Conservation (phyloP, 1,140 invertebrate genomes). For the Danaus melanippus region DNA sequence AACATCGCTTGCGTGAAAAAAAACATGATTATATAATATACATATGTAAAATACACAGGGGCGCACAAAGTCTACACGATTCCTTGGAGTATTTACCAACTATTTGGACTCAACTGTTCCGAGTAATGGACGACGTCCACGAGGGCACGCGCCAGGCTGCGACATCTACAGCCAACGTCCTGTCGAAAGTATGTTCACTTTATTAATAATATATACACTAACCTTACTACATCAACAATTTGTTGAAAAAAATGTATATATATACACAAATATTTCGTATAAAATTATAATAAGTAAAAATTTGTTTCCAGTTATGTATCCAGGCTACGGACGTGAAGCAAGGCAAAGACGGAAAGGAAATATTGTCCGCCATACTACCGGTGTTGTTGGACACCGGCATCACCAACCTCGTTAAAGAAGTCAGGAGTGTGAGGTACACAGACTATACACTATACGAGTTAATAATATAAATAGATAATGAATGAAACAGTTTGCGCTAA, state of each 20-base stretch:
- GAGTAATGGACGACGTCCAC: constrained; percentile 95
- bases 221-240: too few species aligned
- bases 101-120: constrained; percentile 87
- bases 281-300: too few species aligned
- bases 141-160: constrained; percentile 89
- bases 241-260: too few species aligned
- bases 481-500: too few species aligned
- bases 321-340: constrained; percentile 82
- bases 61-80: constrained; percentile 50
- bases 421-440: constrained; percentile 80
- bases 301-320: constrained; percentile 76
- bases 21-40: too few species aligned
- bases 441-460: constrained; percentile 6
- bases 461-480: not conserved
- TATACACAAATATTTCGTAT: too few species aligned
- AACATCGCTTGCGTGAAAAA: too few species aligned
- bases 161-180: constrained; percentile 80
- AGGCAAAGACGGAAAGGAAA: constrained; percentile 84
- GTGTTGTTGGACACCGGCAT: constrained; percentile 86
- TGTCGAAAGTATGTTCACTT: constrained; percentile 80
- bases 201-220: not conserved
- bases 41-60: constrained; percentile 25
- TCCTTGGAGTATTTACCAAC: constrained; percentile 74
- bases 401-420: constrained; percentile 82
- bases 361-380: constrained; percentile 84